Base-by-base conservation (phyloP, 1,140 invertebrate genomes). In the Megalopta genalis region DNA sequence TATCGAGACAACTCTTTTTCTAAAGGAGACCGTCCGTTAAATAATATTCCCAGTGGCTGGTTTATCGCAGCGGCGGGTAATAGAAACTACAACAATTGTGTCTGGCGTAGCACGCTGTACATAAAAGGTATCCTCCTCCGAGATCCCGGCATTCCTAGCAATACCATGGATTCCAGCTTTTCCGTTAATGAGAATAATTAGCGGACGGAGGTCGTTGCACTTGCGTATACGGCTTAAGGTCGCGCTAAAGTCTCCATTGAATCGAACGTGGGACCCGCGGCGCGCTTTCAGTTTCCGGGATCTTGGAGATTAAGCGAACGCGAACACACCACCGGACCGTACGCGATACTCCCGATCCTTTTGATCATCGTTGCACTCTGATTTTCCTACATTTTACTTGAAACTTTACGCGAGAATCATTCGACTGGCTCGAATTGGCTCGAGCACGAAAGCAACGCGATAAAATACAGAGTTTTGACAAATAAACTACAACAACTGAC, bases 171-270 rank as follows among this genome's bases (percentile, higher is more conserved):
- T 82, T 82, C 82, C 84, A 80, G 78, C 77, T 85, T 87, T 88
- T 88, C 81, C 85, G 80, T 85, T 88, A 88, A 88, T 84, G 79
- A 85, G 79, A 83, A 87, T 87, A 88, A 88, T 88, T 88, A 82
- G 67, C 79, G 2, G 49, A 67, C 37, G 69, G 73, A 52, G 86
- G 86, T 87, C 84, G 82, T 86, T 86, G 86, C 62, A 86, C 84
- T 75, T 75, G 73, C 64, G 52, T 60, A 69, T 42, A 42, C 60
- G 59, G 39, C 70, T 73, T 73, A 79, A 73, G 77, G 69, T 60
- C 70, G 77, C 25, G 69, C 27, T 71, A 42, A 77, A 73, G 64
- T 82, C 59, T 78, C 69, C 64, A 68, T 80, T 77, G 67, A 86
- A 86, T 85, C 83, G 77, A 84, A 86, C 83, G 83, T 86, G 85